A percentile compares a stretch with the other conserved stretches of the same genome.
Conservation (phyloP, 2,888 invertebrate genomes). For the Pristionchus japonicus region DNA sequence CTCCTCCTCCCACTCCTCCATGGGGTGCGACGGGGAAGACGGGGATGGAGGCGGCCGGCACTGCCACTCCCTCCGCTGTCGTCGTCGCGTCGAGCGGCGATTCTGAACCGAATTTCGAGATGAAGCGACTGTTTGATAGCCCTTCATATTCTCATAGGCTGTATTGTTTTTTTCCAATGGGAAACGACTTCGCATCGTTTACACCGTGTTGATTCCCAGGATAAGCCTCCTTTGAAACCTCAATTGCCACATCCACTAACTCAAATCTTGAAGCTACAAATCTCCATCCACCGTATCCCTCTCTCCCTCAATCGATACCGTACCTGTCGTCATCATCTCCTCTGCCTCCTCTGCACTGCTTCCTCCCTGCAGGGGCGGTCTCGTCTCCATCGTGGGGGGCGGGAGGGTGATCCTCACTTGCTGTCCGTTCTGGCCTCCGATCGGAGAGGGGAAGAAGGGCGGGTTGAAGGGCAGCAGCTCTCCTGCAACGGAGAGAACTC, state of each 20-base stretch:
- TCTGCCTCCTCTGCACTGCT: constrained; percentile 10
- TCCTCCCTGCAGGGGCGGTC: not conserved
- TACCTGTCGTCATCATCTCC: not conserved
- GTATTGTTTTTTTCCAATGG: too few species aligned
- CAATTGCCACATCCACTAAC: too few species aligned
- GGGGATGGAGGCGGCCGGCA: not conserved
- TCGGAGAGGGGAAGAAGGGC: not conserved
- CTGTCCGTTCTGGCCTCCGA: not conserved
- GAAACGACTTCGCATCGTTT: too few species aligned
- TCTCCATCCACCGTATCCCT: too few species aligned
- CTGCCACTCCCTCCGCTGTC: not conserved
- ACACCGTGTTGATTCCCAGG: too few species aligned
- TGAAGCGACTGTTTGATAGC: too few species aligned
- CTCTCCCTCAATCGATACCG: not conserved
- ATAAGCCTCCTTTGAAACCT: too few species aligned
- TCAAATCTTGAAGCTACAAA: not conserved
- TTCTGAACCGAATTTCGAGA: too few species aligned
- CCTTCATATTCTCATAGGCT: too few species aligned
- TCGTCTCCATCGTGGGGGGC: not conserved
- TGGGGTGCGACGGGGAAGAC: not conserved
- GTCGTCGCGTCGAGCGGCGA: not conserved
- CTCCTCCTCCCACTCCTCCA: too few species aligned
- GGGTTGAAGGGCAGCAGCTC: constrained; percentile 31
- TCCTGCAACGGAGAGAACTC: too few species aligned
- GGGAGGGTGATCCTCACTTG: constrained; percentile 27